Evolutionary conservation across 64 coral and sea anemone species (phyloP).

Genomic region (Pachyseris speciosa): DNA sequence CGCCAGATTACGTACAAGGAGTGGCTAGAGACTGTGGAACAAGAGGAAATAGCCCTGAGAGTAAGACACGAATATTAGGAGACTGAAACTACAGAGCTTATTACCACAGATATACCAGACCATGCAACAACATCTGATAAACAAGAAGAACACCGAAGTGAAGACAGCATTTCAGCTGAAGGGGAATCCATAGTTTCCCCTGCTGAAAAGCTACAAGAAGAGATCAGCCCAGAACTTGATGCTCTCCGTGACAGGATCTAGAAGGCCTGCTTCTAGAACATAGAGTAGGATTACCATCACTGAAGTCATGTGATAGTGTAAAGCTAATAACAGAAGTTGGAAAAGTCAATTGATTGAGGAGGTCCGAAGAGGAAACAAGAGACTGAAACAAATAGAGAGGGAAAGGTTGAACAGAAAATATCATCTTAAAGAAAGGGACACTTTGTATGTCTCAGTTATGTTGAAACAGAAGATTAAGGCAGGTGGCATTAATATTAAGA

Average conservation of each 20-base stretch:
- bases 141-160: constrained; percentile 31
- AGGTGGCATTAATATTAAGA: no score
- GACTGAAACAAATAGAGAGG: no score
- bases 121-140: constrained; percentile 37
- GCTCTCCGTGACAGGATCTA: background rate
- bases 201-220: background rate
- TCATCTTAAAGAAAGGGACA: constrained; percentile 19
- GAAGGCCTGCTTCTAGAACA: constrained; percentile 18
- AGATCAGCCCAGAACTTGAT: background rate
- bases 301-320: constrained; percentile 57
- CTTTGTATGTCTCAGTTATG: constrained; percentile 11
- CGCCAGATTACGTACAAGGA: constrained; percentile 39
- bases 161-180: constrained; percentile 18
- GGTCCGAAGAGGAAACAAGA: no score
- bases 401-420: no score
- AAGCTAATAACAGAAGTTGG: background rate
- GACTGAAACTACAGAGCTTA: background rate
- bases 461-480: no score
- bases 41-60: constrained; percentile 51
- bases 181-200: background rate
- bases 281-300: no score
- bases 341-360: background rate
- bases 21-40: constrained; percentile 49
- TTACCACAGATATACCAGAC: constrained; percentile 12
- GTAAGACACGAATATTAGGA: constrained; percentile 29